Conservation (phyloP, 2,113 vertebrate species). For the Pseudopodoces humilis region DNA sequence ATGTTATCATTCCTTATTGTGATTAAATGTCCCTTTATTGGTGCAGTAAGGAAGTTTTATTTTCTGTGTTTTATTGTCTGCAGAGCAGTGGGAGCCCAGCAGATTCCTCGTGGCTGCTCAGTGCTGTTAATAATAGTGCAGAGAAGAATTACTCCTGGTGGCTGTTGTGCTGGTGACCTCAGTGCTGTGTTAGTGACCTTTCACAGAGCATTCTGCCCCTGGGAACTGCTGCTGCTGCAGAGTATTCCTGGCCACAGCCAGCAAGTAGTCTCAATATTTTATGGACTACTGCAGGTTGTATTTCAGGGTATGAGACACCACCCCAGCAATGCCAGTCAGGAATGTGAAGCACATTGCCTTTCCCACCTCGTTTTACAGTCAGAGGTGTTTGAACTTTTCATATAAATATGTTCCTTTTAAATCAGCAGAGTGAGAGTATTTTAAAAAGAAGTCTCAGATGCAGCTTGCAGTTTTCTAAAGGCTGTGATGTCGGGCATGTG, state of each 20-base stretch:
- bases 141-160: neutral
- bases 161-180: conserved; percentile 29
- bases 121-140: neutral
- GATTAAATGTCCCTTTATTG: neutral
- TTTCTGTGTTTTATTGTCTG: neutral
- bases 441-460: neutral
- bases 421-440: neutral
- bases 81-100: neutral
- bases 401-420: neutral
- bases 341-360: neutral
- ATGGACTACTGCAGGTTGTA: neutral
- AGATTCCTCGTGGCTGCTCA: neutral
- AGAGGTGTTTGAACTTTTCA: neutral
- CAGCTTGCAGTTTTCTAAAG: neutral
- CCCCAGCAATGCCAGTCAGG: neutral
- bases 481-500: rapidly evolving
- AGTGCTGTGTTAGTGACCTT: conserved; percentile 33
- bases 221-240: conserved; percentile 9
- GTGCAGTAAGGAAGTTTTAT: neutral
- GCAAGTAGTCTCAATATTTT: neutral
- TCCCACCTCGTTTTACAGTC: neutral
- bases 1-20: rapidly evolving
- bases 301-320: conserved; percentile 25
- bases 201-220: neutral
- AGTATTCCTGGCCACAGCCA: neutral